These are phyloP conservation scores for Peromyscus nudipes DNA, from an alignment of 2,797 vertebrate genomes.

Conservation along the genomic window DNA sequence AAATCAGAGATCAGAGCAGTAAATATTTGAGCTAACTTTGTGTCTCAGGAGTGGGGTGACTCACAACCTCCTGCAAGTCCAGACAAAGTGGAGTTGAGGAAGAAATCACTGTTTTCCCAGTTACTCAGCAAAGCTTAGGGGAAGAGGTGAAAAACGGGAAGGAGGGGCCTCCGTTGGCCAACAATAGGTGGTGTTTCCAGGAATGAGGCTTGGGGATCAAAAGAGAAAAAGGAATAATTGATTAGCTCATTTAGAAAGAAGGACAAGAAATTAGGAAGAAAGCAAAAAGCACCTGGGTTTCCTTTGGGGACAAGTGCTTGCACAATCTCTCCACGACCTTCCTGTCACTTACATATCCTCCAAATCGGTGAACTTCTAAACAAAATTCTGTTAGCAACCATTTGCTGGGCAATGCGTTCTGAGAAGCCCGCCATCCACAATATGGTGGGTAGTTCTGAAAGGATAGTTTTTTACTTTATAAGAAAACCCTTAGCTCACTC, in stretches of 20 bases:
- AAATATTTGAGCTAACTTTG: constrained; percentile 80
- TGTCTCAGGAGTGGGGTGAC: constrained; percentile 71
- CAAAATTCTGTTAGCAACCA: constrained; percentile 45
- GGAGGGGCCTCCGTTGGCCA: not conserved
- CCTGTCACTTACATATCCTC: not conserved
- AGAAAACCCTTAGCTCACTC: not conserved
- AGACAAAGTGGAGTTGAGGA: constrained; percentile 70
- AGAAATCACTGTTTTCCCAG: constrained; percentile 73
- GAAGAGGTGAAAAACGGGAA: constrained; percentile 66
- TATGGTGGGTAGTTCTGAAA: not conserved
- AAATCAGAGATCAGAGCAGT: constrained; percentile 70
- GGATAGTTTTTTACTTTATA: not conserved
- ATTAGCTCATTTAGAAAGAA: constrained; percentile 38
- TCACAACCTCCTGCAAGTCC: constrained; percentile 74
- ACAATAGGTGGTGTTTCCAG: constrained; percentile 61
- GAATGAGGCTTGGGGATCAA: constrained; percentile 58
- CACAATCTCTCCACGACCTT: not conserved
- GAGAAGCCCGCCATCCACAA: not conserved
- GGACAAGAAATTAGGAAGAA: constrained; percentile 19
- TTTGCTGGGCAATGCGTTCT: not conserved
- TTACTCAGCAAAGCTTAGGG: constrained; percentile 75
- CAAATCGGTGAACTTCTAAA: not conserved
- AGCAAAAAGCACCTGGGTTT: constrained; percentile 28
- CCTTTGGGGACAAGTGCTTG: not conserved
- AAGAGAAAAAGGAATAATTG: constrained; percentile 24